phyloP scores from a whole-genome alignment of 2,113 vertebrate species.

The Psilopsiagon aurifrons region DNA sequence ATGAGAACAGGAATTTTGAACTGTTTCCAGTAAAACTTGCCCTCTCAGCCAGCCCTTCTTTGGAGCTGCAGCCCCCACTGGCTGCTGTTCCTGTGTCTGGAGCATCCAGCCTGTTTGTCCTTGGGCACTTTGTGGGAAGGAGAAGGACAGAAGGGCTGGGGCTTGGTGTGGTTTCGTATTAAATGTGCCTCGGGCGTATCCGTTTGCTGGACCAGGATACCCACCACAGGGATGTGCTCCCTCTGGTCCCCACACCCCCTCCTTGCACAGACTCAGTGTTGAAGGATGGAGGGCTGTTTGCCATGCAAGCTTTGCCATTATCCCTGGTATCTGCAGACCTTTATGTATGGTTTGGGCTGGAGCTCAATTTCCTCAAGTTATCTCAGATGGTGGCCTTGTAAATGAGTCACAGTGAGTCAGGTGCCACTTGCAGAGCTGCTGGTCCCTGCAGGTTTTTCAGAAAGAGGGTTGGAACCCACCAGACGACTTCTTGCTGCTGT shows the following conservation, averaged over 20 bases:
- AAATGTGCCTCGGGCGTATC: accelerated
- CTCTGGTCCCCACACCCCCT: neutral
- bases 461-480: neutral
- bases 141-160: neutral
- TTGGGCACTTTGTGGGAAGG: neutral
- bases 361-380: neutral
- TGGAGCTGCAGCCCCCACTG: neutral
- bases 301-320: neutral
- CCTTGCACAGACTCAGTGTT: neutral
- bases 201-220: neutral
- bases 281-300: neutral
- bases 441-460: neutral
- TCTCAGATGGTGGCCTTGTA: neutral
- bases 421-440: neutral
- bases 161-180: neutral
- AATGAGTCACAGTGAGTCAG: neutral
- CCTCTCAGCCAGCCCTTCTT: neutral
- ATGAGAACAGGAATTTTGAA: neutral
- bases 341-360: neutral
- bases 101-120: neutral
- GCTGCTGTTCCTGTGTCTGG: neutral
- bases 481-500: accelerated
- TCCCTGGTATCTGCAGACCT: neutral
- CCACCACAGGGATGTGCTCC: neutral
- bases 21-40: accelerated